Evolutionary conservation across 2,113 vertebrate species (phyloP), one percentile per base, ranked within the genome.

Genomic region (Pan paniscus): DNA sequence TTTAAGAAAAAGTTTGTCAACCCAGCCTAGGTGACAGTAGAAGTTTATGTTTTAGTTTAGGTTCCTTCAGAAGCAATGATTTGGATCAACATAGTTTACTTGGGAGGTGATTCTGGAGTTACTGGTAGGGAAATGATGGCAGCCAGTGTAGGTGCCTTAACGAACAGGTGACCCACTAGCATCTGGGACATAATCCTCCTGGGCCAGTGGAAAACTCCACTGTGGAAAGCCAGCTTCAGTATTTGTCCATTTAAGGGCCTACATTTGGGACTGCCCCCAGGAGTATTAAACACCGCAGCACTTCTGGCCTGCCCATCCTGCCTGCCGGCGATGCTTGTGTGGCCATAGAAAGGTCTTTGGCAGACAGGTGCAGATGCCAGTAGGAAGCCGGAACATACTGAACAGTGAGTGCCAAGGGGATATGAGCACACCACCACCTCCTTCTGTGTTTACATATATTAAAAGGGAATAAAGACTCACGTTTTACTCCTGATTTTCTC

Each of bases 41-140:
- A 72, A 92, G 68, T 48, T 59, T 92, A 38, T 83, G 46, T 89
- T 93, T 96, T 59, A 88, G 70, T 85, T 95, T 92, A 35, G 67
- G 23, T 89, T 89, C 32, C 48, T 97, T 86, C 40, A 68, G 88
- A 88, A 94, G 48, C 76, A 89, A 0, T 73, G 55, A 87, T 86
- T 94, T 89, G 72, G 64, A 10, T 92, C 67, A 87, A 35, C 18
- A 11, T 85, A 32, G 27, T 86, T 91, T 93, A 68, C 87, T 57
- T 90, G 78, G 57, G 78, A 90, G n/a, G 48, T 76, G 68, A 78
- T 79, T 40, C 40, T 52, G 27, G 40, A 84, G 76, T 76, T 48
- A 86, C 35, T 89, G 43, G 38, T 59, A 82, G 13, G 67, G 64
- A 48, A 48, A 55, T 78, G 38, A 79, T 17, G 27, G 17, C 78